A percentile compares a stretch with the other conserved stretches of the same genome.
Conservation (phyloP, 2,797 vertebrate species). For the Labroides dimidiatus region DNA sequence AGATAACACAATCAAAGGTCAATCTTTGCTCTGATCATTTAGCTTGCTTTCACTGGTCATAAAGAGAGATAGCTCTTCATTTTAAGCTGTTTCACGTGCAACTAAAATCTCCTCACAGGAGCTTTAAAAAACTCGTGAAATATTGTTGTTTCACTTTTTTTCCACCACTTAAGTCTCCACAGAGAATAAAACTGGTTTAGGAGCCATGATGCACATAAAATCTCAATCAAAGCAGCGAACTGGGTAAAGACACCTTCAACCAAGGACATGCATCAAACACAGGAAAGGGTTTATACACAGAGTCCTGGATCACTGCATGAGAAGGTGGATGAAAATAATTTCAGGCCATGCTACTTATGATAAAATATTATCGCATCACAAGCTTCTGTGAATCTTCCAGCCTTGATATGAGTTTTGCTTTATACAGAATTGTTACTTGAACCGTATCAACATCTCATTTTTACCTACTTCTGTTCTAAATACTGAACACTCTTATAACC, state of each 20-base stretch:
- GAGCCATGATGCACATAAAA: conserved; percentile 14
- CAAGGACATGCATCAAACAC: conserved; percentile 12
- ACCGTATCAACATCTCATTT: background rate
- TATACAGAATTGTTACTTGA: no score
- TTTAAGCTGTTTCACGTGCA: no score
- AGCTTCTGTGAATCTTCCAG: background rate
- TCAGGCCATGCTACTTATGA: background rate
- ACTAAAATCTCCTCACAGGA: no score
- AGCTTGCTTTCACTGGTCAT: no score
- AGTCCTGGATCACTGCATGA: background rate
- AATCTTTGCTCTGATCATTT: no score
- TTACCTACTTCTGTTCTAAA: background rate
- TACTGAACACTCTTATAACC: background rate
- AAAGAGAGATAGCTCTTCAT: no score
- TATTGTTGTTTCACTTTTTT: background rate
- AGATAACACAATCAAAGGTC: no score
- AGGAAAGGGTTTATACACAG: background rate
- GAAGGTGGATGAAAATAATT: background rate
- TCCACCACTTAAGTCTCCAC: background rate
- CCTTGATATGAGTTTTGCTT: no score
- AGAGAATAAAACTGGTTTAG: conserved; percentile 35
- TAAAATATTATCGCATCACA: background rate
- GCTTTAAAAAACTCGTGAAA: background rate
- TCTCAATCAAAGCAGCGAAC: conserved; percentile 28
- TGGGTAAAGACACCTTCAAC: conserved; percentile 24